These are phyloP conservation scores for Meandrusa payeni DNA, from an alignment of 2,888 invertebrate species.

Conservation along the genomic window DNA sequence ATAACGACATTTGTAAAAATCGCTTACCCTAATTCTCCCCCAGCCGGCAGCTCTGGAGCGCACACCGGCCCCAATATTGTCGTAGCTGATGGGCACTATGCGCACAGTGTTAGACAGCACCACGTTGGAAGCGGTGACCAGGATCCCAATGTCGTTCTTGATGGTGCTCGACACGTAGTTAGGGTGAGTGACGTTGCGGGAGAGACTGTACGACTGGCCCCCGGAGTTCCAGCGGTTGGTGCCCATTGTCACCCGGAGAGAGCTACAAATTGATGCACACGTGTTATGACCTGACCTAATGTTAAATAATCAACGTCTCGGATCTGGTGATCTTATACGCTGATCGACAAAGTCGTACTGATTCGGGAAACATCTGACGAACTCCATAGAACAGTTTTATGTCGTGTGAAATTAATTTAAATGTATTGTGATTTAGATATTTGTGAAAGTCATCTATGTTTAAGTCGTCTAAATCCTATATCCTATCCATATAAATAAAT, in stretches of 20 bases:
- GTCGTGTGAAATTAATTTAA: too few relatives aligned
- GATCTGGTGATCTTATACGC: too few relatives aligned
- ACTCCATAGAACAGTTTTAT: too few relatives aligned
- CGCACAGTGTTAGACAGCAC: conserved; percentile 26
- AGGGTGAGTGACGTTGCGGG: conserved; percentile 49
- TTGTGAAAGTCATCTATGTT: too few relatives aligned
- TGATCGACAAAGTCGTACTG: too few relatives aligned
- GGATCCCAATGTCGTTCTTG: conserved; percentile 58
- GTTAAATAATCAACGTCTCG: too few relatives aligned
- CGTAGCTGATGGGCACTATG: conserved; percentile 35
- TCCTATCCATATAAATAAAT: too few relatives aligned
- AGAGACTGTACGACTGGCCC: conserved; percentile 38
- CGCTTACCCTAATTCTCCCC: conserved; percentile 52
- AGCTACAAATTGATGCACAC: conserved; percentile 39
- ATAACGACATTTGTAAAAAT: too few relatives aligned
- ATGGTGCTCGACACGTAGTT: conserved; percentile 44
- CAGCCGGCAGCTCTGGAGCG: conserved; percentile 44
- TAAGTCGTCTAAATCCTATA: too few relatives aligned
- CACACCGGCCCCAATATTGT: conserved; percentile 33
- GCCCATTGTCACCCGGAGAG: conserved; percentile 47
- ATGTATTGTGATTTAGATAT: too few relatives aligned
- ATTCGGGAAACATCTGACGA: too few relatives aligned
- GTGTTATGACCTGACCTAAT: too few relatives aligned
- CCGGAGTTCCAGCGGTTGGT: conserved; percentile 55
- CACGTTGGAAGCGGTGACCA: conserved; percentile 39